Evolutionary conservation across 2,797 vertebrate species (phyloP), one percentile per base, ranked within the genome.

Genomic region (Oryzias dopingdopingensis): DNA sequence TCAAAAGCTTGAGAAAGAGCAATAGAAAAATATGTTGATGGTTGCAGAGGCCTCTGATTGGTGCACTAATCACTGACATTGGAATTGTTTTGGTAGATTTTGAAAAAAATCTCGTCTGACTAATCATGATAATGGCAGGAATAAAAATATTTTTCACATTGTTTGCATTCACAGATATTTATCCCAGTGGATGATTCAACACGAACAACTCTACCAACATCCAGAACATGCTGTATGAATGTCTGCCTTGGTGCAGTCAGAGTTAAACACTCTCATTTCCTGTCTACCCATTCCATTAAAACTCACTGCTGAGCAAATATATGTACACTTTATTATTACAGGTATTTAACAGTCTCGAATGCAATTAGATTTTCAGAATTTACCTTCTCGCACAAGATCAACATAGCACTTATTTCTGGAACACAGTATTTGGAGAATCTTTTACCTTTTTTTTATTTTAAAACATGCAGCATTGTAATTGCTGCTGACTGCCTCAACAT

Each of bases 11-110:
- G 49, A 61, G 43, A 80, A 67, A 52, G 52, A 52, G 45, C 71
- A 62, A 82, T 82, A 76, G 81, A 85, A 74, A 76, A 85, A 79
- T 74, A 81, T 80, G 79, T 70, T 76, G 79, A 77, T 76, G 69
- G 70, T 74, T 76, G 76, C 78, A 77, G 73, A 76, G 80, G 76
- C 67, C 64, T 70, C 72, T 82, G 77, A 80, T 83, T 83, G 82
- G 69, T 69, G 62, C 70, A 68, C 70, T 69, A 79, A 77, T 86
- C 76, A 76, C 66, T 84, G 77, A 78, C 76, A 82, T 80, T 74
- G 67, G 54, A 77, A 80, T 78, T 70, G 16, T 83, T 81, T 81
- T 84, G 52, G 56, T 52, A 29, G 56, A 80, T 78, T 79, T 63
- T 47, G 52, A 75, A 82, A 83, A 70, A 17, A 65, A 78, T 74